phyloP scores from a whole-genome alignment of 2,113 vertebrate species.

The Ramphastos sulfuratus region DNA sequence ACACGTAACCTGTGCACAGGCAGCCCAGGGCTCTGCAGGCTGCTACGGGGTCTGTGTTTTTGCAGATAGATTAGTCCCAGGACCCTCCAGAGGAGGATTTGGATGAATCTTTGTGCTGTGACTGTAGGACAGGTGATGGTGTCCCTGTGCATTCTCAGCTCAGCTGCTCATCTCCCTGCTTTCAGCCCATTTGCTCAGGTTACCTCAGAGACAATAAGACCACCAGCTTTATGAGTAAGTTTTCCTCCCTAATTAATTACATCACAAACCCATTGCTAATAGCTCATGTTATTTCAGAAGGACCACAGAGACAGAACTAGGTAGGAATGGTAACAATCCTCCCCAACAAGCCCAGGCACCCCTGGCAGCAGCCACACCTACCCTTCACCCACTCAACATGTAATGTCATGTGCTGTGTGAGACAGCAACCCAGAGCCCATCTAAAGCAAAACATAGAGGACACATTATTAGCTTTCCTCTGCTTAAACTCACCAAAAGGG shows the following conservation, averaged over 20 bases:
- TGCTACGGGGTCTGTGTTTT: neutral
- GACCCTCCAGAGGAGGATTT: neutral
- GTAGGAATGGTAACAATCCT: conserved; percentile 42
- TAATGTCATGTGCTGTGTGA: neutral
- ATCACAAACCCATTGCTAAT: neutral
- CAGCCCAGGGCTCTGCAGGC: neutral
- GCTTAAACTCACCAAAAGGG: neutral
- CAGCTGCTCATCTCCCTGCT: neutral
- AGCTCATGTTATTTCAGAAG: neutral
- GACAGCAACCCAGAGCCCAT: neutral
- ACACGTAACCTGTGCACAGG: neutral
- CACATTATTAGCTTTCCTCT: neutral
- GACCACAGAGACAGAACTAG: neutral
- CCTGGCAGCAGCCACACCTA: neutral
- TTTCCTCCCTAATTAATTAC: neutral
- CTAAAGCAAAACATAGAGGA: neutral
- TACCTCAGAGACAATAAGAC: neutral
- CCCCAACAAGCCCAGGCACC: conserved; percentile 36
- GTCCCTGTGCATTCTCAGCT: neutral
- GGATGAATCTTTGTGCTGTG: neutral
- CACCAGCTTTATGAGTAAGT: neutral
- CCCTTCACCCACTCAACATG: neutral
- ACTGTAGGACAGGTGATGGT: fast-evolving
- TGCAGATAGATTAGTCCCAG: neutral
- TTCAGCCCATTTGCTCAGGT: neutral